Evolutionary conservation across 2,113 vertebrate genomes (phyloP).

Genomic region (Archocentrus centrarchus): DNA sequence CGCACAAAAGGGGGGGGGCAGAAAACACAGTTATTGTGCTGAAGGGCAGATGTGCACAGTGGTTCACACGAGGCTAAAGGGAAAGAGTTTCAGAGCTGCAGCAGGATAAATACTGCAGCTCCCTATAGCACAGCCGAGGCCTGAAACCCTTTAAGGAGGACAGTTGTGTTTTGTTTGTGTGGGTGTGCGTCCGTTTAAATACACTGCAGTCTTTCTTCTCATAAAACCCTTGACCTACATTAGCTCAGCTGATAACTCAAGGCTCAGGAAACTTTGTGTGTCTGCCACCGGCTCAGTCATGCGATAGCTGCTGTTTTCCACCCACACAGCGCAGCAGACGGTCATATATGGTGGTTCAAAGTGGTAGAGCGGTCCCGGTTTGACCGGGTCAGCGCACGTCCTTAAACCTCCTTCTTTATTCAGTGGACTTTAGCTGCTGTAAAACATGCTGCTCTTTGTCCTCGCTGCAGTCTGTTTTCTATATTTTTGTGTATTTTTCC

Average conservation of each 20-base stretch:
- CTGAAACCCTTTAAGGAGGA: background rate
- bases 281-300: constrained; percentile 38
- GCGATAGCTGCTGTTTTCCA: constrained; percentile 21
- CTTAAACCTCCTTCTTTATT: constrained; percentile 41
- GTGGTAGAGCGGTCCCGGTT: background rate
- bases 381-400: constrained; percentile 24
- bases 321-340: constrained; percentile 16
- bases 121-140: background rate
- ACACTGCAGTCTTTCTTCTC: constrained; percentile 36
- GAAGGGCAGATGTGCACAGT: background rate
- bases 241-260: background rate
- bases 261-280: constrained; percentile 8
- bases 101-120: background rate
- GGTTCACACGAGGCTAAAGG: background rate
- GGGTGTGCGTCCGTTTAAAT: background rate
- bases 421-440: background rate
- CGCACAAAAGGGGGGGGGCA: background rate
- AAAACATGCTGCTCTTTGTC: background rate
- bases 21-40: background rate
- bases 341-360: constrained; percentile 10
- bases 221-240: constrained; percentile 59
- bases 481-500: background rate
- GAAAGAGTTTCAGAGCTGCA: background rate
- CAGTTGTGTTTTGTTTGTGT: background rate
- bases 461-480: background rate